phyloP scores from a whole-genome alignment of 2,888 invertebrate genomes.

The Pristionchus entomophagus region DNA sequence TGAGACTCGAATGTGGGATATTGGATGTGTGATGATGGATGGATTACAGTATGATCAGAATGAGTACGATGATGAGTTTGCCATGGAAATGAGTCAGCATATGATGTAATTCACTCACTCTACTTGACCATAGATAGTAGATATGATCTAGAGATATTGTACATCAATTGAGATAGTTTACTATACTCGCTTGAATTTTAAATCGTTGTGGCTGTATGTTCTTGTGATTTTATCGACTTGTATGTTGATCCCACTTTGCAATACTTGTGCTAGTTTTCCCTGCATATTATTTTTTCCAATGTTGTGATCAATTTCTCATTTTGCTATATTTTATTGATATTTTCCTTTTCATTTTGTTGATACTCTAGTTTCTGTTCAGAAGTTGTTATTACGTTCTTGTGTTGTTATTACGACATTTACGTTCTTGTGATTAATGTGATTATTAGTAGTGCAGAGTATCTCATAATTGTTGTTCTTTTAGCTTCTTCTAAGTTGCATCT shows the following conservation, averaged over 20 bases:
- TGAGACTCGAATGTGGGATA: not conserved
- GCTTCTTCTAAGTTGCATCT: too few species aligned
- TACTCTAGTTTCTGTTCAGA: too few species aligned
- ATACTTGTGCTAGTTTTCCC: not conserved
- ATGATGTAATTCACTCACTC: not conserved
- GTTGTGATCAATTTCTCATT: not conserved
- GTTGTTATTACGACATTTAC: too few species aligned
- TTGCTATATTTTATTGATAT: not conserved
- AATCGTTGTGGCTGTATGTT: too few species aligned
- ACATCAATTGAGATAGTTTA: too few species aligned
- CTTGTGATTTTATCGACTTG: not conserved
- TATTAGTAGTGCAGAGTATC: too few species aligned
- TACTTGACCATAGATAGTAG: too few species aligned
- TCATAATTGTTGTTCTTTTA: too few species aligned
- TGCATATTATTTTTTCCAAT: not conserved
- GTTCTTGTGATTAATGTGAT: too few species aligned
- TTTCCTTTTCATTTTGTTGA: too few species aligned
- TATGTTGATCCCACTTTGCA: not conserved
- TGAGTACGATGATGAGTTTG: not conserved
- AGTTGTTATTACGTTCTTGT: not conserved
- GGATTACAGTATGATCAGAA: not conserved
- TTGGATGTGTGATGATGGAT: not conserved
- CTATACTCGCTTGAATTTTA: too few species aligned
- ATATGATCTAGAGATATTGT: too few species aligned
- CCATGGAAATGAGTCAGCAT: not conserved